A percentile compares a stretch with the other conserved stretches of the same genome.
Evolutionary conservation across 2,113 vertebrate species (phyloP).

Genomic region (Salvelinus sp.): DNA sequence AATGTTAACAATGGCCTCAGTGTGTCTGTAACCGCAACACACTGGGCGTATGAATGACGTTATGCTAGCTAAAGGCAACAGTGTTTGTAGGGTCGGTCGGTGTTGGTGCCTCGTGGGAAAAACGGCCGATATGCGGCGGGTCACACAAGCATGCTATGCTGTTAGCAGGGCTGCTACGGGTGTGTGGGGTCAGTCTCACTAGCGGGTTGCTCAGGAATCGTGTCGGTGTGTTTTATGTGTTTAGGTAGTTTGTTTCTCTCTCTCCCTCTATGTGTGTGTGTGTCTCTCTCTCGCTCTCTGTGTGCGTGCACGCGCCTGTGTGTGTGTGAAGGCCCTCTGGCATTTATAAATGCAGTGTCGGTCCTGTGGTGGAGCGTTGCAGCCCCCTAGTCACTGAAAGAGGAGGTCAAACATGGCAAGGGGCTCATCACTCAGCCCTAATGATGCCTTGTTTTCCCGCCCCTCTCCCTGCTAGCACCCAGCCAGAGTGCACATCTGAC

Average conservation of each 20-base stretch:
- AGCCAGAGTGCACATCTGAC: conserved; percentile 87
- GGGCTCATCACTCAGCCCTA: conserved; percentile 94
- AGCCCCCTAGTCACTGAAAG: conserved; percentile 33
- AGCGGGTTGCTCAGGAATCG: neutral
- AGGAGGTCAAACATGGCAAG: conserved; percentile 87
- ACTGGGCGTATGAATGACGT: conserved; percentile 31
- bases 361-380: conserved; percentile 36
- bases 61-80: conserved; percentile 14
- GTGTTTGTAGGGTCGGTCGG: too few species aligned
- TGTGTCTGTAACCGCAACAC: conserved; percentile 39
- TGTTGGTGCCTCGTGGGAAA: neutral
- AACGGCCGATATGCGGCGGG: neutral
- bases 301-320: conserved; percentile 48
- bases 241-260: neutral
- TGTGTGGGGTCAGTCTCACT: too few species aligned
- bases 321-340: conserved; percentile 50
- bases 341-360: conserved; percentile 61
- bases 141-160: neutral
- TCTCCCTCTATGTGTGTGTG: conserved; percentile 16
- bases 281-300: conserved; percentile 51
- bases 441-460: conserved; percentile 84
- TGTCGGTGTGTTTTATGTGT: too few species aligned
- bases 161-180: neutral
- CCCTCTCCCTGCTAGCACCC: conserved; percentile 80
- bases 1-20: conserved; percentile 50